Percentiles rank a stretch among this genome's conserved stretches.
Conservation (phyloP, 2,888 invertebrate genomes). For the Dicyrtomina minuta region DNA sequence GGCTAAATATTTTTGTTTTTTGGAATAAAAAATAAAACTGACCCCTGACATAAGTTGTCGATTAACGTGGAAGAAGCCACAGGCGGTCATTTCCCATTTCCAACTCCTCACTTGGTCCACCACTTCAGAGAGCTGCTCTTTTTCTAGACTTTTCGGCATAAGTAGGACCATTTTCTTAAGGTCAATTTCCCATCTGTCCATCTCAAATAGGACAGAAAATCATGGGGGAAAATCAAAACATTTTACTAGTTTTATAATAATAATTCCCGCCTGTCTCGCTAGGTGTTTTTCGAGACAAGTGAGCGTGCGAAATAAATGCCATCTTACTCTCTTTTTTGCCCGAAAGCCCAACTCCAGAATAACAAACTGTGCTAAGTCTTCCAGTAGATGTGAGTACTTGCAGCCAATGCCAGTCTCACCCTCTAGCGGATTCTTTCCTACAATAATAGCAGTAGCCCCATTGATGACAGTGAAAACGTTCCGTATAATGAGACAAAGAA, state of each 20-base stretch:
- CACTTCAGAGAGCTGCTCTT: conserved; percentile 20
- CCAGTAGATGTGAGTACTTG: conserved; percentile 30
- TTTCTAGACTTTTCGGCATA: conserved; percentile 14
- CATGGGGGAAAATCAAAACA: neutral
- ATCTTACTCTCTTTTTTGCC: too few species aligned
- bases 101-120: conserved; percentile 17
- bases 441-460: conserved; percentile 39
- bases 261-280: too few species aligned
- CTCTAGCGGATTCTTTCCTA: neutral
- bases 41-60: conserved; percentile 20
- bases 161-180: conserved; percentile 19
- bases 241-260: neutral
- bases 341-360: conserved; percentile 39
- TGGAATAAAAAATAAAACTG: too few species aligned
- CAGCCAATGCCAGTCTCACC: neutral
- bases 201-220: neutral
- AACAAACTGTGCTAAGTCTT: conserved; percentile 38
- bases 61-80: conserved; percentile 13
- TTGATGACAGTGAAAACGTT: conserved; percentile 43
- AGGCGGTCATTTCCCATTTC: conserved; percentile 21
- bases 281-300: too few species aligned
- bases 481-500: conserved; percentile 41
- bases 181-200: conserved; percentile 17
- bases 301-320: too few species aligned
- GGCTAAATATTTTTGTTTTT: too few species aligned